phyloP scores from a whole-genome alignment of 2,888 invertebrate genomes.

The Autographa gamma region DNA sequence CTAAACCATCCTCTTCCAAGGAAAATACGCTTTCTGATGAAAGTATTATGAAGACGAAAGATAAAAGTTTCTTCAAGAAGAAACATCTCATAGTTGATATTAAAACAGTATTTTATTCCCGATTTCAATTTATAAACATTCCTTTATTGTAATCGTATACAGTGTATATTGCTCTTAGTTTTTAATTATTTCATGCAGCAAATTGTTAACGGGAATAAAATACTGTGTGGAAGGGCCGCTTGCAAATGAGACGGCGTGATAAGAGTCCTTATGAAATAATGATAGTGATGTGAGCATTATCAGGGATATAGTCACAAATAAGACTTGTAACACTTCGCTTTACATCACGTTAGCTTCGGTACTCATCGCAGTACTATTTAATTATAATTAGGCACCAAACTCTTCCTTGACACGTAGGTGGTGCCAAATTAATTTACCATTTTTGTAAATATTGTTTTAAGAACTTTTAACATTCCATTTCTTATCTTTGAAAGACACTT shows the following conservation, averaged over 20 bases:
- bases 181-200: neutral
- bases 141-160: constrained; percentile 5
- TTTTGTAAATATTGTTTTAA: constrained; percentile 65
- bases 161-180: constrained; percentile 7
- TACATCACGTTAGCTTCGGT: constrained; percentile 57
- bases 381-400: constrained; percentile 57
- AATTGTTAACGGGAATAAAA: constrained; percentile 21
- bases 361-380: constrained; percentile 54
- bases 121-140: constrained; percentile 21
- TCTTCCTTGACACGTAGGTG: constrained; percentile 54
- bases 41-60: constrained; percentile 10
- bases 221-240: neutral
- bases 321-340: constrained; percentile 61
- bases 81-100: neutral
- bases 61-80: constrained; percentile 22
- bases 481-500: constrained; percentile 34
- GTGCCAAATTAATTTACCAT: constrained; percentile 63
- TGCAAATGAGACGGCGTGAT: neutral
- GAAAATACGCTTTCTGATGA: constrained; percentile 29
- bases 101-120: constrained; percentile 11
- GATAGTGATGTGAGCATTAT: constrained; percentile 47
- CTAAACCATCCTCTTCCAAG: constrained; percentile 20
- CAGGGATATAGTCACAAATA: constrained; percentile 60
- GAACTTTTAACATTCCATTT: constrained; percentile 61
- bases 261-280: constrained; percentile 25